Evolutionary conservation across 2,888 invertebrate genomes (phyloP).

Genomic region (Drosophila infuscata): DNA sequence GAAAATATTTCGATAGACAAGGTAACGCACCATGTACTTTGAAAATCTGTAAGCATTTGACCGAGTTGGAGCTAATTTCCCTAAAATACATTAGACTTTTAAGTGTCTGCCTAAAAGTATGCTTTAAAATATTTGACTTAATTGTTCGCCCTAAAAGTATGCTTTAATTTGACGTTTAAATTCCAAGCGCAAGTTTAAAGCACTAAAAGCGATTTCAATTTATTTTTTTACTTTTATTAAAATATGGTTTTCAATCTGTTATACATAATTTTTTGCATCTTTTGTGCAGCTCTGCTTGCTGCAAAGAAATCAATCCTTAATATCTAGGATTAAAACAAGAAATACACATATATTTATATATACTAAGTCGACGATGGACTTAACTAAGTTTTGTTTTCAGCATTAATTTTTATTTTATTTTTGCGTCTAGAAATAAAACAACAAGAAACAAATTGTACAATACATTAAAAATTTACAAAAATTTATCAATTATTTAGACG

Average conservation of each 20-base stretch:
- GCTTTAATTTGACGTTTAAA: background rate
- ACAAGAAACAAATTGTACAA: slow-evolving; percentile 65
- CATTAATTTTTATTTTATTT: slow-evolving; percentile 37
- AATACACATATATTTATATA: background rate
- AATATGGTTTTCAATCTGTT: background rate
- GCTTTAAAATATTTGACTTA: background rate
- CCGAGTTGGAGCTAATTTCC: background rate
- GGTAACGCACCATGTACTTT: background rate
- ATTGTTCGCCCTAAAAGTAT: background rate
- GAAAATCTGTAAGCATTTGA: background rate
- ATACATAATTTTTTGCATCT: background rate
- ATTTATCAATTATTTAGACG: slow-evolving; percentile 43
- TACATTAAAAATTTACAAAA: slow-evolving; percentile 57
- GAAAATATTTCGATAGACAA: background rate
- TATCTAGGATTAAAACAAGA: background rate
- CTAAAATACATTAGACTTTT: background rate
- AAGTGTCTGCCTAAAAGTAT: background rate
- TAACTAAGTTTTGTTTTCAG: background rate
- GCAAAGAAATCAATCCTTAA: background rate
- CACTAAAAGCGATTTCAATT: background rate
- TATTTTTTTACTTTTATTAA: background rate
- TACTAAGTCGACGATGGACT: background rate
- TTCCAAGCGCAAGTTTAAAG: background rate
- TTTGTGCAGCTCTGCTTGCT: background rate
- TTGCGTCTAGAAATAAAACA: slow-evolving; percentile 56